A percentile compares a stretch with the other conserved stretches of the same genome.
phyloP scores from a whole-genome alignment of 2,888 invertebrate species.

The Phrixothrix hirtus region DNA sequence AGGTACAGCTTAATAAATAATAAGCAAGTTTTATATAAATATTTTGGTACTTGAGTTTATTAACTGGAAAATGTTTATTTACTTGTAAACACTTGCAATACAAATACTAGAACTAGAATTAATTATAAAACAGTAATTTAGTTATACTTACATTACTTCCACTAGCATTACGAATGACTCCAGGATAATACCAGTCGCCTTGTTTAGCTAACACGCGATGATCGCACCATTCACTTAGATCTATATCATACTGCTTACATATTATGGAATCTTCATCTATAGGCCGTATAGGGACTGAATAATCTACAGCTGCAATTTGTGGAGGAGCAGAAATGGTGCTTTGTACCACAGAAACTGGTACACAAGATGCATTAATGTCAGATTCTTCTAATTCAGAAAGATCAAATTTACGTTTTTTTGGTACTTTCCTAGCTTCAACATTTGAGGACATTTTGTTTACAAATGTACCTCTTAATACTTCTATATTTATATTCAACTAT shows the following conservation, averaged over 20 bases:
- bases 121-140: too few species aligned
- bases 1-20: too few species aligned
- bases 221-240: conserved; percentile 91
- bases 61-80: not conserved
- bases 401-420: conserved; percentile 91
- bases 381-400: conserved; percentile 76
- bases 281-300: conserved; percentile 46
- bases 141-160: conserved; percentile 61
- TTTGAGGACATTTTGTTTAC: conserved; percentile 23
- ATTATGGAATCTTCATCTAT: conserved; percentile 44
- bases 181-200: conserved; percentile 81
- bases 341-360: conserved; percentile 53
- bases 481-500: conserved; percentile 25
- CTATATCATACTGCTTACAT: conserved; percentile 60
- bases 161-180: conserved; percentile 78
- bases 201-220: conserved; percentile 89
- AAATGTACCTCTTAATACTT: conserved; percentile 12
- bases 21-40: too few species aligned
- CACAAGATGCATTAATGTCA: conserved; percentile 52
- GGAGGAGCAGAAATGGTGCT: conserved; percentile 51
- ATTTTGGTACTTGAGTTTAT: too few species aligned
- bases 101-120: too few species aligned
- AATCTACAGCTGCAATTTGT: conserved; percentile 53
- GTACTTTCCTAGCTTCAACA: conserved; percentile 71
- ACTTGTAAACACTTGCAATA: too few species aligned